These are phyloP conservation scores for Notamacropus eugenii DNA, from an alignment of 2,797 vertebrate species.

Conservation along the genomic window DNA sequence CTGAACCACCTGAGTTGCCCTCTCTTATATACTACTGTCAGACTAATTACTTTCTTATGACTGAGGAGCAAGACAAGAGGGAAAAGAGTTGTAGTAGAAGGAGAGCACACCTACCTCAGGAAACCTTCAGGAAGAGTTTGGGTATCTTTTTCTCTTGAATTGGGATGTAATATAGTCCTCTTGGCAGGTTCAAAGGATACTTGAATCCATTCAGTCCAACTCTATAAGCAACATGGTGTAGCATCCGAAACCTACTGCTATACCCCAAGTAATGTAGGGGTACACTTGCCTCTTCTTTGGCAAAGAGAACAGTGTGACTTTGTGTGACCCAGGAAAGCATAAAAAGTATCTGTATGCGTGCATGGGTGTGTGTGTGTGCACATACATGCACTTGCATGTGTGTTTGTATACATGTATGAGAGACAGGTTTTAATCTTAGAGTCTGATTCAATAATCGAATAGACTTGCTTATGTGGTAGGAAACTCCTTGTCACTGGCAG, in stretches of 20 bases:
- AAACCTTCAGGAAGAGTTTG: background rate
- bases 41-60: background rate
- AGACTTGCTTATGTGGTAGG: background rate
- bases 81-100: background rate
- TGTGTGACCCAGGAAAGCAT: background rate
- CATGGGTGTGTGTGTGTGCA: no score
- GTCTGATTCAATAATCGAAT: background rate
- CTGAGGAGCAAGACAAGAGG: background rate
- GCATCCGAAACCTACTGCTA: background rate
- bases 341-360: background rate
- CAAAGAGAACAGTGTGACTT: background rate
- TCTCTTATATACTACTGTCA: background rate
- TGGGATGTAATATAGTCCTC: background rate
- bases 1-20: background rate
- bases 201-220: background rate
- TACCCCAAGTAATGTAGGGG: background rate
- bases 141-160: background rate
- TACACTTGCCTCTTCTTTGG: background rate
- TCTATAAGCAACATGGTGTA: background rate
- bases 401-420: no score
- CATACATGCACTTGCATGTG: rapidly evolving
- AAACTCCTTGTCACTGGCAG: background rate
- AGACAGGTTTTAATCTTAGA: background rate
- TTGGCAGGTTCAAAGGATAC: background rate
- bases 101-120: background rate